These are phyloP conservation scores for Leptinotarsa defecta DNA, from an alignment of 1,140 invertebrate species.

Conservation along the genomic window DNA sequence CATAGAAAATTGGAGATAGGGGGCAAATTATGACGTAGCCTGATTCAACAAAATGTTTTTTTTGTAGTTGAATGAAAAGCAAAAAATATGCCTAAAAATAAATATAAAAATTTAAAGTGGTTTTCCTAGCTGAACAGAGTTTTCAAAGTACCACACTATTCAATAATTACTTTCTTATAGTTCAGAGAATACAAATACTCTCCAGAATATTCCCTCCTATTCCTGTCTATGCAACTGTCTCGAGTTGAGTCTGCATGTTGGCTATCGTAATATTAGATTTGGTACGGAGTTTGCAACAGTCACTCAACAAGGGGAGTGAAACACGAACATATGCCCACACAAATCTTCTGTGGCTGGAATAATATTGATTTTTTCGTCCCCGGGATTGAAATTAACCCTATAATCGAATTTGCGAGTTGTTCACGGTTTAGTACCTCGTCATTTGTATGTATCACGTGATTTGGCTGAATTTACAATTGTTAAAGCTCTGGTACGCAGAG, in stretches of 20 bases:
- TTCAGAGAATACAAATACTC: too few species aligned
- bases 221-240: not conserved
- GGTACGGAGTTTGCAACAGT: not conserved
- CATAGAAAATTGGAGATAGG: too few species aligned
- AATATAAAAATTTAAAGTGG: too few species aligned
- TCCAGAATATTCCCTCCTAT: not conserved
- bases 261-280: not conserved
- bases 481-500: not conserved
- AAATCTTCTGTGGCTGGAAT: not conserved
- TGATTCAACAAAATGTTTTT: too few species aligned
- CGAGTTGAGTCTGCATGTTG: not conserved
- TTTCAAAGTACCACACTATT: too few species aligned
- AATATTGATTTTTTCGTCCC: slow-evolving; percentile 4
- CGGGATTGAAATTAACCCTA: not conserved
- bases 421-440: slow-evolving; percentile 2
- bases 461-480: not conserved
- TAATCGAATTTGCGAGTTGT: slow-evolving; percentile 6
- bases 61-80: too few species aligned
- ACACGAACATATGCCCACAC: not conserved
- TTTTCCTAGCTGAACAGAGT: too few species aligned
- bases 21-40: too few species aligned
- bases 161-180: too few species aligned
- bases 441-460: not conserved
- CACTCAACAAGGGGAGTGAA: slow-evolving; percentile 1
- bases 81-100: too few species aligned